Base-by-base conservation (phyloP, 2,113 vertebrate genomes). In the Hippocampus abdominalis region DNA sequence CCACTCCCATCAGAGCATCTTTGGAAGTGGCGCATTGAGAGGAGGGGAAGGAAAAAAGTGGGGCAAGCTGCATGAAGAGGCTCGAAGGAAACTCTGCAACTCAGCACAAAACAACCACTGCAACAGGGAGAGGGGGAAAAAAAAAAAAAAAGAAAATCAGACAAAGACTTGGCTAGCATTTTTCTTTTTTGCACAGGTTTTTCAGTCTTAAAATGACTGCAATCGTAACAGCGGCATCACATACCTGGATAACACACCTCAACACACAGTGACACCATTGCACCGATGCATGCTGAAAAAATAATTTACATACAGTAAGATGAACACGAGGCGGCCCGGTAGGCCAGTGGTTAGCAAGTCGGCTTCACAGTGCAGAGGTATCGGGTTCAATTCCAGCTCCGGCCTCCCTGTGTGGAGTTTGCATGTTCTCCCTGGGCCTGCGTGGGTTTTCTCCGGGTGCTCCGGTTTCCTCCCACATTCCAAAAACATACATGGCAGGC, bases 61-160 rank as follows among this genome's bases (percentile, higher is more conserved):
- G 79, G 85, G 77, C 81, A 87, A 78, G 76, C 68, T 64, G 64
- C 72, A 32, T 46, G 68, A 66, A 74, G 64, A 70, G 73, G 63
- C 73, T 72, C 71, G 68, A 61, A 77, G 73, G 32, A 73, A 74
- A 68, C 75, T 68, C 71, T 62, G 63, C 76, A 80, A 74, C 73
- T 80, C 81, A 74, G 70, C 79, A 78, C 60, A 78, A 68, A 76
- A 78, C 25, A 80, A 75, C 76, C 57, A 66, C 73, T 10, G 29
- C 70, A 78, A 63, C 67, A 61, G 18, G 13, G 42, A 13, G 42
- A 44, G 42, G 3, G 42, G 3, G 2, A 20, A 18, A 49, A 49
- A 53, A 2, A 21, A 53, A 53, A 21, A 49, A 2, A 66, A 61
- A 4, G 40, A 9, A 10, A 74, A 77, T 20, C 46, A 54, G 59